phyloP scores from a whole-genome alignment of 2,888 invertebrate species.

The Serrognathus titanus region DNA sequence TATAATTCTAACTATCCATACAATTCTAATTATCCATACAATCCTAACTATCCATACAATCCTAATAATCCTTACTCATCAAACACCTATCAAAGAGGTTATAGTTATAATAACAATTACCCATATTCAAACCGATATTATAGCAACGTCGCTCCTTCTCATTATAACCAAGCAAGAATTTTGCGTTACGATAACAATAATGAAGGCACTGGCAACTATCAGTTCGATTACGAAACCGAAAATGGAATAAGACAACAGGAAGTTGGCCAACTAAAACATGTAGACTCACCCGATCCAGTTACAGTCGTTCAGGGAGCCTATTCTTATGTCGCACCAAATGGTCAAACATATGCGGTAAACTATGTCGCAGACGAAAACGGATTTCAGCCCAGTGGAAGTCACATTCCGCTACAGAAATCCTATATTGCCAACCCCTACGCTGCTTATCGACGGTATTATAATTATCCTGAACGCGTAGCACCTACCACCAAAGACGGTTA shows the following conservation, averaged over 20 bases:
- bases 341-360: slow-evolving; percentile 50
- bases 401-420: slow-evolving; percentile 3
- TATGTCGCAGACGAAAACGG: slow-evolving; percentile 54
- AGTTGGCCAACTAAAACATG: slow-evolving; percentile 42
- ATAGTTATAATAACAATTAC: no score
- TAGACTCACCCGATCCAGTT: slow-evolving; percentile 47
- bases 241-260: slow-evolving; percentile 53
- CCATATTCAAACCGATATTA: no score
- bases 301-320: slow-evolving; percentile 50
- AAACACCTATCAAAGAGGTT: no score
- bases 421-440: no score
- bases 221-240: slow-evolving; percentile 48
- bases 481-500: no score
- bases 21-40: no score
- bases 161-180: slow-evolving; percentile 26
- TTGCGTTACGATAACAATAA: slow-evolving; percentile 46
- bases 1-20: no score
- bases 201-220: slow-evolving; percentile 51
- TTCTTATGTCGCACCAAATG: slow-evolving; percentile 51
- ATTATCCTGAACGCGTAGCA: no score
- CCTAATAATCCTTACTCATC: no score
- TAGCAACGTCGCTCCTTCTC: no score
- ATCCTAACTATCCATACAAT: no score
- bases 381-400: slow-evolving; percentile 38
- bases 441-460: no score